Percentiles rank a stretch among this genome's conserved stretches.
Conservation (phyloP, 2,797 vertebrate genomes). For the Etheostoma nigrum region DNA sequence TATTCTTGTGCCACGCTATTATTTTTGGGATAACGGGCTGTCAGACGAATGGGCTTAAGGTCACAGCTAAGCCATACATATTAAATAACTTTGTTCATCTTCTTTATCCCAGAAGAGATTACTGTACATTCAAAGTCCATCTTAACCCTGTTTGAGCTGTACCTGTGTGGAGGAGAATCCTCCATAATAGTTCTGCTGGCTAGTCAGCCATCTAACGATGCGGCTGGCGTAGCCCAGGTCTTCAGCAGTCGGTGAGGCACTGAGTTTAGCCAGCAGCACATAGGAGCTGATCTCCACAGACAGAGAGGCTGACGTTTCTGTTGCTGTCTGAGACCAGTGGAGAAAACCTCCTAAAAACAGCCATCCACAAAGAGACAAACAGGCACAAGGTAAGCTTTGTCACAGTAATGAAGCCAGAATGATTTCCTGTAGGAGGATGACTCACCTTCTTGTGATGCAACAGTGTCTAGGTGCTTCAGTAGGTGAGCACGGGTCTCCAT, state of each 20-base stretch:
- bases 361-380: not conserved
- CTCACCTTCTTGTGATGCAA: slow-evolving; percentile 74
- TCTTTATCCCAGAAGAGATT: not conserved
- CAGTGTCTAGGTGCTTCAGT: slow-evolving; percentile 68
- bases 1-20: no score
- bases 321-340: slow-evolving; percentile 73
- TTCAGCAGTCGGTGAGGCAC: slow-evolving; percentile 59
- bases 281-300: slow-evolving; percentile 89
- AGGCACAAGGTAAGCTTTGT: not conserved
- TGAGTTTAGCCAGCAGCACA: slow-evolving; percentile 84
- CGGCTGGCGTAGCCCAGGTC: slow-evolving; percentile 79
- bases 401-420: not conserved
- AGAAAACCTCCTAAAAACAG: slow-evolving; percentile 66
- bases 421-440: not conserved
- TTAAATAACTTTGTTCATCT: no score
- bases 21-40: no score
- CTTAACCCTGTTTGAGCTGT: not conserved
- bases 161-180: slow-evolving; percentile 93
- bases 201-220: slow-evolving; percentile 86
- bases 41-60: no score
- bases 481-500: slow-evolving; percentile 64
- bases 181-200: slow-evolving; percentile 86
- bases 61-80: not conserved
- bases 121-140: not conserved
- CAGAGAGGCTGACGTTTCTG: slow-evolving; percentile 70